Evolutionary conservation across 2,888 invertebrate genomes (phyloP), one percentile per base, ranked within the genome.

Genomic region (Tethea ocularis): DNA sequence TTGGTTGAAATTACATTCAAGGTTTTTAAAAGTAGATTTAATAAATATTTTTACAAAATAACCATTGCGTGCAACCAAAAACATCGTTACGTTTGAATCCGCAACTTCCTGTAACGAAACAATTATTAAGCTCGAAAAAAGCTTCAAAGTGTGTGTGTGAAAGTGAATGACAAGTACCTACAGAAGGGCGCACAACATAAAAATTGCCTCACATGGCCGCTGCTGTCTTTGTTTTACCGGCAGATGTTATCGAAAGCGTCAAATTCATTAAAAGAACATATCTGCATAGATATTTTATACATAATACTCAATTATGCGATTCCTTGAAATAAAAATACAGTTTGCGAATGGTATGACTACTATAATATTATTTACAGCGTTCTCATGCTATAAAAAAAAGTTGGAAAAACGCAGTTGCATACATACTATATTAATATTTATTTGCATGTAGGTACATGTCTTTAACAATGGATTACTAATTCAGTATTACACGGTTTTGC

Each of bases 101-200:
- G 82, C 87, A 82, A 89, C 88, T 90, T 89, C 89, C 89, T 89
- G 77, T 78, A 75, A 78, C 75, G 71, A 77, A 83, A 82, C 79
- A 84, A 87, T 88, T 86, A 86, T 81, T 82, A 77, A 72, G 75
- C 80, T 76, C 67, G 72, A 81, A 82, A 80, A 77, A 74, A 68
- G 63, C 64, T 62, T 64, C 62, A 63, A 68, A 69, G 79, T 80
- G 78, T 85, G 78, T 85, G 86, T 82, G 88, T 88, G 86, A 81
- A 84, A 85, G 74, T 71, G 75, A 76, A 76, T 82, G 69, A 74
- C 77, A 71, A 76, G 46, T 46, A 46, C 46, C 64, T 61, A 51
- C n/a, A 24, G 22, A 54, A 54, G 33, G 67, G 61, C 63, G 59
- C 65, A 52, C 59, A 66, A 69, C 62, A 66, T 74, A 66, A 65